Base-by-base conservation (phyloP, 1,140 invertebrate genomes). In the Megalopta genalis region DNA sequence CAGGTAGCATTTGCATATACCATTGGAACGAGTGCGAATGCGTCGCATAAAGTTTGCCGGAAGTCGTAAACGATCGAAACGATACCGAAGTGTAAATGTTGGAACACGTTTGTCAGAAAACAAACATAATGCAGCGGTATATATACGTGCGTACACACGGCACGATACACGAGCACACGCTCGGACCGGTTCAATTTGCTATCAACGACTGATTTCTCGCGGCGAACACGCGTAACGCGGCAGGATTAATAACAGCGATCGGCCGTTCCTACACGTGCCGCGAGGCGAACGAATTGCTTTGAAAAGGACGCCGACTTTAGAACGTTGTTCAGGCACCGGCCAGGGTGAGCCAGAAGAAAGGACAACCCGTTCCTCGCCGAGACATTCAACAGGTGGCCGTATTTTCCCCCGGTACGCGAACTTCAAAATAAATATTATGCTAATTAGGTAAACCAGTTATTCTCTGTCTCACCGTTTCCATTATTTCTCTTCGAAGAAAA, bases 1-100 rank as follows among this genome's bases (percentile, higher is more conserved):
- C 71, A 52, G 60, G 27, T 73, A 54, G 42, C 7, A 73, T 73
- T 73, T 64, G 60, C 62, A 64, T 63, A 63, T 46, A 14, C 70
- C 70, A 73, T 63, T 63, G 70, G 18, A 49, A 37, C 42, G 25
- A 2, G 4, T 14, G 23, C 18, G 59, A 62, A 70, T 9, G 8
- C 37, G n/a, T 65, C 63, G 63, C 63, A 21, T 65, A 23, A 39
- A 46, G 21, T 10, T 46, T 66, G 64, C 39, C 14, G 64, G 39
- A 66, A 46, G 39, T 66, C 42, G 16, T 66, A 46, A 46, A 66
- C 39, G 42, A 37, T 63, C 60, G 60, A 16, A 66, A 42, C 37
- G 37, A 39, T 42, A 42, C 14, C 14, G 39, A 23, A 12, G 37
- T 14, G 39, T 42, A 23, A 65, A 65, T 23, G n/a, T 23, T 1